Base-by-base conservation (phyloP, 2,113 vertebrate genomes). In the Prionailurus bengalensis region DNA sequence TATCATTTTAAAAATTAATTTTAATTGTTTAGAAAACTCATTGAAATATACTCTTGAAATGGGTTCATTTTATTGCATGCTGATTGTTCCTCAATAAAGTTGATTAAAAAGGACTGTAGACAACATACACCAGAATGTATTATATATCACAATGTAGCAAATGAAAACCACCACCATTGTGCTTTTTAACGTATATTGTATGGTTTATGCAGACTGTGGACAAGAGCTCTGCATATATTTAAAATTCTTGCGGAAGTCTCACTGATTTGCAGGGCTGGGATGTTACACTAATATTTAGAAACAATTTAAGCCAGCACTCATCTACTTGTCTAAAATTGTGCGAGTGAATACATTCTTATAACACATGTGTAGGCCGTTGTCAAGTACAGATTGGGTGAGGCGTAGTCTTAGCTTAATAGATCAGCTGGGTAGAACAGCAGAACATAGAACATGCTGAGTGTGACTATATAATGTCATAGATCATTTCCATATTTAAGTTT, bases 251-350 rank as follows among this genome's bases (percentile, higher is more conserved):
- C 78, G 42, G 31, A 65, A 29, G 6, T 80, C 88, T 86, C 53
- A 14, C 42, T 92, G 85, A 94, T 85, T 89, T 68, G 14, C 17
- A 25, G 27, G 61, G 16, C 58, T 82, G 15, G 51, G 25, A 25
- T 48, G 33, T 92, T 92, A 90, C 19, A 70, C 33, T 94, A 45
- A 81, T 85, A 68, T 68, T 94, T 95, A 88, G 88, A 86, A 94
- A 70, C 36, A 31, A 23, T 68, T 76, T 86, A 89, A 73, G 31
- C 84, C 58, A 81, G 84, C 21, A 31, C 58, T 86, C 73, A 48
- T 61, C 68, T 23, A 16, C 58, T 84, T 70, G 33, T n/a, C 83
- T 79, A 58, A 89, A 61, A 94, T 39, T 31, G 68, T 68, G 55
- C 58, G 65, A 27, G 79, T 36, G 21, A 65, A 73, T 83, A 51